Evolutionary conservation across 2,797 vertebrate species (phyloP).

Genomic region (Danio albolineatus): DNA sequence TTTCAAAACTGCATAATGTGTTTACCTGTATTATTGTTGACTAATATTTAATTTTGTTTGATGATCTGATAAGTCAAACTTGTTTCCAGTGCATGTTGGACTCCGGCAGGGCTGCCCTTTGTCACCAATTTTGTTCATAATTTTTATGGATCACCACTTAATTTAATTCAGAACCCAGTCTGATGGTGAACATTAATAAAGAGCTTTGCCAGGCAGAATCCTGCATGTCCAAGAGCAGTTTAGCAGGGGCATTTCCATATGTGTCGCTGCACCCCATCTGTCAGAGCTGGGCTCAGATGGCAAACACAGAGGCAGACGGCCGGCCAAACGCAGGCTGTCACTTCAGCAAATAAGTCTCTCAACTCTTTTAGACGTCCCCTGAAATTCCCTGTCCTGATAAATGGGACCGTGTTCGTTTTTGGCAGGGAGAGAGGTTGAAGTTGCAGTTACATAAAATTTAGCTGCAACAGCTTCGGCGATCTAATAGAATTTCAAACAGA

Average conservation of each 20-base stretch:
- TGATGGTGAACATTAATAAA: constrained; percentile 2
- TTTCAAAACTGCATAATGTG: too few relatives aligned
- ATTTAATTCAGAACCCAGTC: constrained; percentile 8
- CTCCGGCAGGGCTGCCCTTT: too few relatives aligned
- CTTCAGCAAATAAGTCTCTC: constrained; percentile 67
- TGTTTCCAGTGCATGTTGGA: too few relatives aligned
- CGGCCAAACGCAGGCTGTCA: constrained; percentile 44
- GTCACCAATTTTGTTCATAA: too few relatives aligned
- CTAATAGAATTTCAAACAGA: constrained; percentile 12
- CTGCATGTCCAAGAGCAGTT: constrained; percentile 27
- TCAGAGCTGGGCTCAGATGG: constrained; percentile 64
- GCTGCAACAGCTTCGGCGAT: neutral
- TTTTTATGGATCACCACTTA: constrained; percentile 13
- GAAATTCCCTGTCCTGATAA: constrained; percentile 67
- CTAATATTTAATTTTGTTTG: too few relatives aligned
- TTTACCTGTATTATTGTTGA: too few relatives aligned
- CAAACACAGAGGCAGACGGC: constrained; percentile 62
- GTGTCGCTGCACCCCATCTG: constrained; percentile 62
- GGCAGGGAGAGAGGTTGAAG: constrained; percentile 62
- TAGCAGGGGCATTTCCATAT: constrained; percentile 29
- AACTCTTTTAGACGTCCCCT: constrained; percentile 66
- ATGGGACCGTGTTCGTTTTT: constrained; percentile 65
- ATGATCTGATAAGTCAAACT: too few relatives aligned
- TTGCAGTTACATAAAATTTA: constrained; percentile 31
- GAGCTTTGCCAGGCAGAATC: constrained; percentile 7